phyloP scores from a whole-genome alignment of 2,113 vertebrate species.

The Brachypodius melanocephalos region DNA sequence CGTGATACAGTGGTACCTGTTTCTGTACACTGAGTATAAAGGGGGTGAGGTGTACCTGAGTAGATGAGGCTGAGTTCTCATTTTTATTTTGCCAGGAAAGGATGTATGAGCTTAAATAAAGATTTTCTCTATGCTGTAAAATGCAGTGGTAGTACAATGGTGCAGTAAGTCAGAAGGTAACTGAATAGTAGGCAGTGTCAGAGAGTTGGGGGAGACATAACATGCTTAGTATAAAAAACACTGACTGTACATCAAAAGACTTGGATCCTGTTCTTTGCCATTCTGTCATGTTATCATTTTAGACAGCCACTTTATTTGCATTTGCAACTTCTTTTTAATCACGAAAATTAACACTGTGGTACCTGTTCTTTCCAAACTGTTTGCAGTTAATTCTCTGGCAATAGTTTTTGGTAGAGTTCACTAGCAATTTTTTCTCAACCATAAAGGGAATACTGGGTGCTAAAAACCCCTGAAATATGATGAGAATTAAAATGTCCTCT shows the following conservation, averaged over 20 bases:
- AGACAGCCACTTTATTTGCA: neutral
- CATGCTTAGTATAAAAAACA: neutral
- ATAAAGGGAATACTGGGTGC: neutral
- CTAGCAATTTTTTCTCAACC: neutral
- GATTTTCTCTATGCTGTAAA: neutral
- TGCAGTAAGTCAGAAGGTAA: neutral
- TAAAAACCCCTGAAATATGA: neutral
- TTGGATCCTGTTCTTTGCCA: neutral
- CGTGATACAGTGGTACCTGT: neutral
- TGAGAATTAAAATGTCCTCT: neutral
- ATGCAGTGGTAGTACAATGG: neutral
- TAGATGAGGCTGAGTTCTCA: neutral
- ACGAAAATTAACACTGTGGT: neutral
- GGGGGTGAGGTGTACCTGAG: neutral
- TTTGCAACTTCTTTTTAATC: neutral
- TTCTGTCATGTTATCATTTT: neutral
- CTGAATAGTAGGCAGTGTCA: neutral
- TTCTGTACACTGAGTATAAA: neutral
- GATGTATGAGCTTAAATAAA: neutral
- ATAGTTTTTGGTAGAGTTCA: neutral
- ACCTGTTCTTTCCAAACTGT: neutral
- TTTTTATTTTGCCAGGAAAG: neutral
- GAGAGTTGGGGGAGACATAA: neutral
- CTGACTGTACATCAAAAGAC: neutral
- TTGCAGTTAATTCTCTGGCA: neutral